phyloP scores from a whole-genome alignment of 2,797 vertebrate species.

The Harpagifer antarcticus region DNA sequence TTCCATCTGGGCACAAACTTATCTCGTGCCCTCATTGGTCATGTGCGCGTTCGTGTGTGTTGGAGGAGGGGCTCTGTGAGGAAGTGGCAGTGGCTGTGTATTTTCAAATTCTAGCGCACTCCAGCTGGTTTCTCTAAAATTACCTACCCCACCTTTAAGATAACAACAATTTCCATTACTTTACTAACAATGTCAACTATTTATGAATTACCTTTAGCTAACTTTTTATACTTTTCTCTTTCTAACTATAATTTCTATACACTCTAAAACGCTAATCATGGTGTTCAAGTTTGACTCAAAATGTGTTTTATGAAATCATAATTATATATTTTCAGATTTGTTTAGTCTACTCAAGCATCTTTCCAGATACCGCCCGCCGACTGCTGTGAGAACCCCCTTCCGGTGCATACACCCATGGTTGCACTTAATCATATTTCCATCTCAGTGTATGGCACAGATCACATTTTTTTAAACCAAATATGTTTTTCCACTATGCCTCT shows the following conservation, averaged over 20 bases:
- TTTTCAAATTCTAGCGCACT: too few relatives aligned
- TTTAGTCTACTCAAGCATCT: background rate
- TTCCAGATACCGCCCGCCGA: background rate
- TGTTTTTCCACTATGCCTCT: slow-evolving; percentile 36
- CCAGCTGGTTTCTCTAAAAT: too few relatives aligned
- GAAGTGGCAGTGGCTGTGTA: too few relatives aligned
- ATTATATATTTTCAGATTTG: too few relatives aligned
- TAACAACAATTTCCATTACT: too few relatives aligned
- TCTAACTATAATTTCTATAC: background rate
- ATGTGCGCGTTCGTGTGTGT: too few relatives aligned
- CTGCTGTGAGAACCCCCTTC: background rate
- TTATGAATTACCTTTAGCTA: background rate
- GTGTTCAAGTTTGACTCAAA: background rate
- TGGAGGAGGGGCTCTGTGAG: too few relatives aligned
- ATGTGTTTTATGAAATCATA: background rate
- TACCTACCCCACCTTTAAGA: too few relatives aligned
- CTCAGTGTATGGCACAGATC: slow-evolving; percentile 8
- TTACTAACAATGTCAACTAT: background rate
- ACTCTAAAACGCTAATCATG: background rate
- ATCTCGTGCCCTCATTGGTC: too few relatives aligned
- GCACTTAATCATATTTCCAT: slow-evolving; percentile 9
- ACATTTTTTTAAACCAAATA: slow-evolving; percentile 27
- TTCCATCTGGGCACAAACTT: too few relatives aligned
- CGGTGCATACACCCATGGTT: background rate
- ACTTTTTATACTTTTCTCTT: background rate